A percentile compares a stretch with the other conserved stretches of the same genome.
Evolutionary conservation across 2,888 invertebrate species (phyloP).

Genomic region (Rhingia campestris): DNA sequence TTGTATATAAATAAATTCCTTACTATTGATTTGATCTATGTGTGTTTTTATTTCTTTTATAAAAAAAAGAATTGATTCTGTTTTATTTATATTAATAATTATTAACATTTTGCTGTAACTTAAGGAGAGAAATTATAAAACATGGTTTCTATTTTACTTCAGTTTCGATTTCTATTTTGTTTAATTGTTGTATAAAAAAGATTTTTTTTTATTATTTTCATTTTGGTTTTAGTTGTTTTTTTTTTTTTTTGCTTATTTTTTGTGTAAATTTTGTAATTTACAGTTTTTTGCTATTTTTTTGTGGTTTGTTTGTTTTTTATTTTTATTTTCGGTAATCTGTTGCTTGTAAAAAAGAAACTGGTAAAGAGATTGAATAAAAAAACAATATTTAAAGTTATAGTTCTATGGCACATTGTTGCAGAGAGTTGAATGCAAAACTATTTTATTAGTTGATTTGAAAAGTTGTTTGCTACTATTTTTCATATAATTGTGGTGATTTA

Average conservation of each 20-base stretch:
- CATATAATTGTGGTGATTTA: background rate
- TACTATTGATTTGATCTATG: conserved; percentile 74
- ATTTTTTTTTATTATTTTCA: conserved; percentile 39
- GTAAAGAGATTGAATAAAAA: conserved; percentile 71
- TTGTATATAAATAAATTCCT: conserved; percentile 74
- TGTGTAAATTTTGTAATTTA: conserved; percentile 69
- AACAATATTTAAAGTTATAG: conserved; percentile 74
- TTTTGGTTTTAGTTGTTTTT: conserved; percentile 46
- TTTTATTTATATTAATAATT: conserved; percentile 50
- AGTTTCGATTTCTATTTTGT: conserved; percentile 57
- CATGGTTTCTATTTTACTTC: conserved; percentile 57
- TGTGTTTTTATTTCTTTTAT: conserved; percentile 42
- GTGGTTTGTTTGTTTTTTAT: conserved; percentile 62
- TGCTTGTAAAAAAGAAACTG: conserved; percentile 75
- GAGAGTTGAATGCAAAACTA: conserved; percentile 60
- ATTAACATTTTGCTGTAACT: conserved; percentile 68
- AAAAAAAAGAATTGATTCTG: conserved; percentile 32
- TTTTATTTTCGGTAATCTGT: conserved; percentile 64
- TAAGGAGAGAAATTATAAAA: conserved; percentile 57
- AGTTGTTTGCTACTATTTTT: conserved; percentile 50
- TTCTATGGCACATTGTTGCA: conserved; percentile 75
- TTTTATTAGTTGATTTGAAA: conserved; percentile 57
- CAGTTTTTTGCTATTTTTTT: conserved; percentile 72
- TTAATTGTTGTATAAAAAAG: conserved; percentile 70
- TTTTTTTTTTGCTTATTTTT: conserved; percentile 46